phyloP scores from a whole-genome alignment of 1,140 invertebrate species.

The Dolichoris vasculosae region DNA sequence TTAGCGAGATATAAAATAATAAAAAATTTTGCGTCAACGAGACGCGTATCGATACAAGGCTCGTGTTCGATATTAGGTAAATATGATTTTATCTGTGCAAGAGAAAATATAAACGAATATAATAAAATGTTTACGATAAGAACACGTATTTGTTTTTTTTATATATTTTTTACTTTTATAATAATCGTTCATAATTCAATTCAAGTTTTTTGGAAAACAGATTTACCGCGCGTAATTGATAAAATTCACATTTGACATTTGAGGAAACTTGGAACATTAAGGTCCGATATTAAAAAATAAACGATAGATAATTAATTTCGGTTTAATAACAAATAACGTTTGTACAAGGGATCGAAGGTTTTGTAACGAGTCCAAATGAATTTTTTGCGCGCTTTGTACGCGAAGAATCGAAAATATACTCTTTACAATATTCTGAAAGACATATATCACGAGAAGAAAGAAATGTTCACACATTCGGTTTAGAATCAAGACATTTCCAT shows the following conservation, averaged over 20 bases:
- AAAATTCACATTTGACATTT: background rate
- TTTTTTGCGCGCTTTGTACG: background rate
- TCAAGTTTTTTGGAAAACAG: background rate
- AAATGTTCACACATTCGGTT: background rate
- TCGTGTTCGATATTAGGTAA: background rate
- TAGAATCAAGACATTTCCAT: background rate
- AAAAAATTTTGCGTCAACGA: background rate
- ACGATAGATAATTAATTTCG: too few relatives aligned
- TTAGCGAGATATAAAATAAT: background rate
- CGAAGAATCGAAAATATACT: background rate
- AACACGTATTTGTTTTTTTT: background rate
- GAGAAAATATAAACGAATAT: background rate
- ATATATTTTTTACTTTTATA: background rate
- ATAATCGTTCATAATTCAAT: background rate
- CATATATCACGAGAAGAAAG: background rate
- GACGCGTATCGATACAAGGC: background rate
- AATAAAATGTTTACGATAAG: background rate
- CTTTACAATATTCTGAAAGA: background rate
- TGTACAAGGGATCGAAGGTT: background rate
- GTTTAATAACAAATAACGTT: background rate
- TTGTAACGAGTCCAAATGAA: background rate
- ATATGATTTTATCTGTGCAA: background rate
- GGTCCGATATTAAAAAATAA: background rate
- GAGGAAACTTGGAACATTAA: background rate
- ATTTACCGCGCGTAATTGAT: background rate